These are phyloP conservation scores for Polydesmus complanatus DNA, from an alignment of 2,888 invertebrate species.

Conservation along the genomic window DNA sequence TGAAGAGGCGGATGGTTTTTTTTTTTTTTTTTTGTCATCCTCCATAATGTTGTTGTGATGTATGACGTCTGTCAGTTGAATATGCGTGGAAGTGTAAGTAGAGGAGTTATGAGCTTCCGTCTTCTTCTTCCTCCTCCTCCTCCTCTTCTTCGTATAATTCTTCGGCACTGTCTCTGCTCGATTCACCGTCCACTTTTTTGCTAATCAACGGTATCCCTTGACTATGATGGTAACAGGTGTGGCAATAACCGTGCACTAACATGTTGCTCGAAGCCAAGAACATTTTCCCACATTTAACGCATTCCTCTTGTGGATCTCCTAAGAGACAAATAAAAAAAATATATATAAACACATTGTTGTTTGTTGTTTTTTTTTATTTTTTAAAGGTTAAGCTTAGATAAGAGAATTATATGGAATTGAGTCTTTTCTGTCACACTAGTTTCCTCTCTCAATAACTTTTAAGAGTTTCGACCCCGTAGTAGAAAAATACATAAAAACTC, in stretches of 20 bases:
- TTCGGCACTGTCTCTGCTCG: not conserved
- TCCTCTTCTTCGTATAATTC: not conserved
- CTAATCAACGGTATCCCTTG: conserved; percentile 18
- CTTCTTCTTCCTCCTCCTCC: not conserved
- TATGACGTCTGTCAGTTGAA: not conserved
- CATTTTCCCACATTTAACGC: conserved; percentile 43
- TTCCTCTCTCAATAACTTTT: not conserved
- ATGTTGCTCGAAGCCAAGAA: conserved; percentile 28
- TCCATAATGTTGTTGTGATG: not conserved
- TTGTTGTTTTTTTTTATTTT: no score
- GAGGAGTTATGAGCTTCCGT: not conserved
- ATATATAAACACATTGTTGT: no score
- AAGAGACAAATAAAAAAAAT: conserved; percentile 21
- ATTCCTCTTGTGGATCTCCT: conserved; percentile 48
- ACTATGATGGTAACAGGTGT: conserved; percentile 16
- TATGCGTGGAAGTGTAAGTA: not conserved
- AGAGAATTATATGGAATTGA: not conserved
- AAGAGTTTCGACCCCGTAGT: no score
- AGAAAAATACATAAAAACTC: no score
- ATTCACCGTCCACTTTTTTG: not conserved
- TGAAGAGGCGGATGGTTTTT: not conserved
- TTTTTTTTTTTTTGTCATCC: no score
- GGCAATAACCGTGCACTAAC: conserved; percentile 19
- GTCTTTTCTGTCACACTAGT: not conserved
- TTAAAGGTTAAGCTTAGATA: not conserved